phyloP scores from a whole-genome alignment of 2,113 vertebrate species.

The Siniperca knerii region DNA sequence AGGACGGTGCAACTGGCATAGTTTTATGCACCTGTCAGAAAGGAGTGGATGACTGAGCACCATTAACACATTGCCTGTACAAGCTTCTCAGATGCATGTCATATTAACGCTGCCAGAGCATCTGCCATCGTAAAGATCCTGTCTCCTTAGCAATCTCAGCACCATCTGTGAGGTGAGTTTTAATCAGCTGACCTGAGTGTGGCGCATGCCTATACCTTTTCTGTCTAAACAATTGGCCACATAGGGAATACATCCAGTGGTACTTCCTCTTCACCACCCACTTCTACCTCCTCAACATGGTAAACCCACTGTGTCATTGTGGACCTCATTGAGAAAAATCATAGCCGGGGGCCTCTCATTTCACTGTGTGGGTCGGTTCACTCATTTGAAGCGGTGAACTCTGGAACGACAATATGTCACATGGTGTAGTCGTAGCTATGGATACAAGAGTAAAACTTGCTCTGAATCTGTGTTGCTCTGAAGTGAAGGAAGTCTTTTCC shows the following conservation, averaged over 20 bases:
- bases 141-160: constrained; percentile 31
- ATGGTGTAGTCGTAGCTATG: constrained; percentile 54
- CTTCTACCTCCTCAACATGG: background rate
- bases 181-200: constrained; percentile 49
- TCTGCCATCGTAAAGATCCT: constrained; percentile 47
- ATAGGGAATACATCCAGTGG: background rate
- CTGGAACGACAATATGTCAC: constrained; percentile 43
- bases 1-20: background rate
- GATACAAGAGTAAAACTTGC: constrained; percentile 32
- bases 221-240: constrained; percentile 14
- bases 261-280: background rate
- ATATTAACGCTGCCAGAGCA: constrained; percentile 36
- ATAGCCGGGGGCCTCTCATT: constrained; percentile 7
- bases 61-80: background rate
- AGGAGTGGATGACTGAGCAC: background rate
- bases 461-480: background rate
- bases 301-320: background rate
- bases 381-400: constrained; percentile 48
- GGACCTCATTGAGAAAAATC: constrained; percentile 7
- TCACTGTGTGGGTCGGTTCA: constrained; percentile 38
- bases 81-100: constrained; percentile 4
- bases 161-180: constrained; percentile 63
- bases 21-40: background rate
- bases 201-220: constrained; percentile 25
- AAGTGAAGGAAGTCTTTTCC: constrained; percentile 39